phyloP scores from a whole-genome alignment of 2,113 vertebrate genomes.

The Eidolon helvum region DNA sequence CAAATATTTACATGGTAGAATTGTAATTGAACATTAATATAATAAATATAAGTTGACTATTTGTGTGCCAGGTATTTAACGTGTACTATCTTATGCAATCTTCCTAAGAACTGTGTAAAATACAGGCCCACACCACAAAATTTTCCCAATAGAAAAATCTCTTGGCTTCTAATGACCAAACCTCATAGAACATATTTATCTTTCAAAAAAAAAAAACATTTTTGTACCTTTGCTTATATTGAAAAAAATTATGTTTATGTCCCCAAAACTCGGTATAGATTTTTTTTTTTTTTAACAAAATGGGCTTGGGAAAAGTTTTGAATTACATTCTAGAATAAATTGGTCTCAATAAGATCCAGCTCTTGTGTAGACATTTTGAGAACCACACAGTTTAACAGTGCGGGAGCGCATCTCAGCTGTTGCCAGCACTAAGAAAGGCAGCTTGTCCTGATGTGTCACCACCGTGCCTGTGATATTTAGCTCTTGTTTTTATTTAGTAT shows the following conservation, averaged over 20 bases:
- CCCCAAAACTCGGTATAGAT: background rate
- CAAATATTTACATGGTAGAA: background rate
- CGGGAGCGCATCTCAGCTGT: background rate
- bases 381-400: background rate
- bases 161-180: background rate
- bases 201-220: background rate
- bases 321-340: background rate
- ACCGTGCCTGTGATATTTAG: background rate
- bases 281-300: background rate
- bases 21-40: slow-evolving; percentile 3
- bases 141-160: slow-evolving; percentile 12
- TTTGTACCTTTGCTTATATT: background rate
- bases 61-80: background rate
- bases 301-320: background rate
- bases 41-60: background rate
- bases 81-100: background rate
- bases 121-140: background rate
- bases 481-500: background rate
- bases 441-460: background rate
- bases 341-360: background rate
- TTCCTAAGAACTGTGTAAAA: background rate
- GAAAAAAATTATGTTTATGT: background rate
- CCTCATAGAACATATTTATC: background rate
- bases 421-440: background rate
- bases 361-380: background rate